These are phyloP conservation scores for Choristoneura fumiferana DNA, from an alignment of 1,140 invertebrate genomes.

Conservation along the genomic window DNA sequence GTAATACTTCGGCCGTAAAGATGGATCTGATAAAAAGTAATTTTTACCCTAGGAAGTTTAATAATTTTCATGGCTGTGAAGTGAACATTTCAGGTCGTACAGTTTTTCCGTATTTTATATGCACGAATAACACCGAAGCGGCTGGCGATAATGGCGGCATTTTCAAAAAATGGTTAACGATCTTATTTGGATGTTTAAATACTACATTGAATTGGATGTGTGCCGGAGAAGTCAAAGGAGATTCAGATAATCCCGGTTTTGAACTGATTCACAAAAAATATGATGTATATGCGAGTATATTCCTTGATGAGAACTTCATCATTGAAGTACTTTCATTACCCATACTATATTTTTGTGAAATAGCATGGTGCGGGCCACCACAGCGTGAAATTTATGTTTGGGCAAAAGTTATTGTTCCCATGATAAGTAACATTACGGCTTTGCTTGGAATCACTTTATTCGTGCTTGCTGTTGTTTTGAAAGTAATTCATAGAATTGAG, in stretches of 20 bases:
- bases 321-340: conserved; percentile 24
- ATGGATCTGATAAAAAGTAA: conserved; percentile 20
- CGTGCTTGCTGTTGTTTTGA: conserved; percentile 27
- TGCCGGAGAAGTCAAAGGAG: conserved; percentile 18
- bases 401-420: conserved; percentile 47
- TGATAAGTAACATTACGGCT: conserved; percentile 34
- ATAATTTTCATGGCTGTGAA: conserved; percentile 49
- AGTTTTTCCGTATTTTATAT: conserved; percentile 33
- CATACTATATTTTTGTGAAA: conserved; percentile 31
- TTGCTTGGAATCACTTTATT: conserved; percentile 34
- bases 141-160: no score
- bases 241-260: not conserved
- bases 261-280: conserved; percentile 31
- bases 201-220: conserved; percentile 36
- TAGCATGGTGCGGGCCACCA: conserved; percentile 44
- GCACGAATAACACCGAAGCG: not conserved
- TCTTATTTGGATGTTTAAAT: conserved; percentile 39
- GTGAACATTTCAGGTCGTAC: conserved; percentile 34
- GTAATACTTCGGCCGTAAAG: conserved; percentile 32
- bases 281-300: conserved; percentile 41
- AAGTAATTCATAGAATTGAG: conserved; percentile 23
- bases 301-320: conserved; percentile 27
- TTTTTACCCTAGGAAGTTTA: conserved; percentile 48
- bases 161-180: conserved; percentile 37
- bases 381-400: conserved; percentile 45